A percentile compares a stretch with the other conserved stretches of the same genome.
These are phyloP conservation scores for Saxidomus purpurata DNA, from an alignment of 1,140 invertebrate species.

Conservation along the genomic window DNA sequence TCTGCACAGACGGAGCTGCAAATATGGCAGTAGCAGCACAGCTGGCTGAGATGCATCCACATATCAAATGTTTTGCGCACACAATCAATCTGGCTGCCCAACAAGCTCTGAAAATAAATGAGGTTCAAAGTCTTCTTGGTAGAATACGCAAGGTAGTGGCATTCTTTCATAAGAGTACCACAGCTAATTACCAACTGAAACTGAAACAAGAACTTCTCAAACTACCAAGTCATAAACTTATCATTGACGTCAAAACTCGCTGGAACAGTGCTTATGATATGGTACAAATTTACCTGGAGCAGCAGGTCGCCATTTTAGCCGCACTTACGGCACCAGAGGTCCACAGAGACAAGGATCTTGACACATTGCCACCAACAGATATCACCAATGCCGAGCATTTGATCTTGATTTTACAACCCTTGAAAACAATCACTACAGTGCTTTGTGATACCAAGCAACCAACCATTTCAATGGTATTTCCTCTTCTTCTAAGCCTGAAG, in stretches of 20 bases:
- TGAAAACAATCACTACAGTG: too few species aligned
- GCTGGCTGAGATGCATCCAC: conserved; percentile 28
- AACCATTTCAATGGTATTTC: too few species aligned
- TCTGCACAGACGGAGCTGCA: conserved; percentile 61
- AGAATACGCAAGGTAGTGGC: conserved; percentile 22
- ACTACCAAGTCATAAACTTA: conserved; percentile 55
- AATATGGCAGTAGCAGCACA: conserved; percentile 54
- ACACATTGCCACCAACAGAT: too few species aligned
- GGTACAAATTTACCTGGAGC: conserved; percentile 54
- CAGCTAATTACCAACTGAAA: conserved; percentile 46
- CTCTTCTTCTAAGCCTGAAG: too few species aligned
- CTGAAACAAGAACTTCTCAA: conserved; percentile 27
- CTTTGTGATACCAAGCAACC: too few species aligned
- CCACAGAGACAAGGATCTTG: too few species aligned
- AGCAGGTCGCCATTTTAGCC: conserved; percentile 52
- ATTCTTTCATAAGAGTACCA: conserved; percentile 57
- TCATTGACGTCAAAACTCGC: conserved; percentile 63
- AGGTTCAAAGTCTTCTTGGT: conserved; percentile 23
- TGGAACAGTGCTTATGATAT: conserved; percentile 66
- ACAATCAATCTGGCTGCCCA: conserved; percentile 58
- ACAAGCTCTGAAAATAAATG: conserved; percentile 13
- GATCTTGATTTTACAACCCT: too few species aligned
- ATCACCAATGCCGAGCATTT: too few species aligned
- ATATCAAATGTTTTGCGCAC: conserved; percentile 64
- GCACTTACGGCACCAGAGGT: conserved; percentile 13